phyloP scores from a whole-genome alignment of 92 coral and sea anemone genomes.

The Umimayanthus kanabou region DNA sequence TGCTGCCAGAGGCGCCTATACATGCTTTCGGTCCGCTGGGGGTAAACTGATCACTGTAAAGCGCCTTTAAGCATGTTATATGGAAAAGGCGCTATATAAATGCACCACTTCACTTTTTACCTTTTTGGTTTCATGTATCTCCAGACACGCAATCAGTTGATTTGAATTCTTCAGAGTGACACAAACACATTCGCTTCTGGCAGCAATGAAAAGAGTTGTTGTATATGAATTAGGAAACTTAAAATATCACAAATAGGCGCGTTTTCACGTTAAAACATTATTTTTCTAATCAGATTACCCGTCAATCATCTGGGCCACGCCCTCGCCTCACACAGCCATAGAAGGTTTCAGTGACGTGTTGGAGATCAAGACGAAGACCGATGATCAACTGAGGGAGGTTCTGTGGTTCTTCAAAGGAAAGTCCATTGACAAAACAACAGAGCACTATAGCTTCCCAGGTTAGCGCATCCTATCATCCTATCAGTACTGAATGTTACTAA shows the following conservation, averaged over 20 bases:
- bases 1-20: no score
- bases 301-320: slow-evolving; percentile 73
- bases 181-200: no score
- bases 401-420: slow-evolving; percentile 83
- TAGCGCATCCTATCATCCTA: background rate
- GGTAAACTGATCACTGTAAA: no score
- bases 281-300: slow-evolving; percentile 64
- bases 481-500: background rate
- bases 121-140: no score
- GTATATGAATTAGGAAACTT: background rate
- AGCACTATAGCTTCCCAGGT: slow-evolving; percentile 89
- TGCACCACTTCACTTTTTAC: no score
- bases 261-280: background rate
- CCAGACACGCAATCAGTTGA: no score
- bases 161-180: no score
- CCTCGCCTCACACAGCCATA: slow-evolving; percentile 87
- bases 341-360: slow-evolving; percentile 79
- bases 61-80: no score
- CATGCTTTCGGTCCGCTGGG: no score
- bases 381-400: slow-evolving; percentile 60
- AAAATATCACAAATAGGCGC: background rate
- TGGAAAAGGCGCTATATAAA: no score
- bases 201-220: background rate
- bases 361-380: slow-evolving; percentile 67
- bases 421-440: slow-evolving; percentile 59